These are phyloP conservation scores for Nomada fucata DNA, from an alignment of 2,888 invertebrate genomes.

Conservation along the genomic window DNA sequence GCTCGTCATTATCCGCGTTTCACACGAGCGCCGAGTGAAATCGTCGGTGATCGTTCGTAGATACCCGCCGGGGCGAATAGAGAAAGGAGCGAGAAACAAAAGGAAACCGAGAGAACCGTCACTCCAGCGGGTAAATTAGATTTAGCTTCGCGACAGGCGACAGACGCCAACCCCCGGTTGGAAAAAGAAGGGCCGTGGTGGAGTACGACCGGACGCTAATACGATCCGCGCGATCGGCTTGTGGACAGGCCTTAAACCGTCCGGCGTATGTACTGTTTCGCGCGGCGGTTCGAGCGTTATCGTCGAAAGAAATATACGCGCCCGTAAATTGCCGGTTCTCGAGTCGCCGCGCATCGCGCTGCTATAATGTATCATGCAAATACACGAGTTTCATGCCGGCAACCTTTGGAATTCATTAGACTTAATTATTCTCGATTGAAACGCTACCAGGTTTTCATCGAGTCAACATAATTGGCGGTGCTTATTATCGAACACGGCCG, in stretches of 20 bases:
- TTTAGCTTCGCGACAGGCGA: no score
- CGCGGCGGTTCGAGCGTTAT: slow-evolving; percentile 79
- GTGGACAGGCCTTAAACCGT: slow-evolving; percentile 66
- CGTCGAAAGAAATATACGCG: slow-evolving; percentile 79
- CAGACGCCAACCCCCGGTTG: no score
- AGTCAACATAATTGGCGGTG: slow-evolving; percentile 4
- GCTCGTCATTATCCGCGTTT: slow-evolving; percentile 79
- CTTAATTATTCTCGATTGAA: slow-evolving; percentile 51
- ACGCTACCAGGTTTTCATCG: slow-evolving; percentile 33
- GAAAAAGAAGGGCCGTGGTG: no score
- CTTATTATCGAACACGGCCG: no score
- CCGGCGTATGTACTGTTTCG: slow-evolving; percentile 82
- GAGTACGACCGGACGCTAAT: neutral
- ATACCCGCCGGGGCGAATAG: slow-evolving; percentile 46
- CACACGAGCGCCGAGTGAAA: slow-evolving; percentile 80
- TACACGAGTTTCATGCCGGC: slow-evolving; percentile 35
- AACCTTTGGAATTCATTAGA: slow-evolving; percentile 52
- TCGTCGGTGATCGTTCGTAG: slow-evolving; percentile 71
- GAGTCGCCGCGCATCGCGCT: slow-evolving; percentile 46
- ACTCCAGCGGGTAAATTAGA: neutral
- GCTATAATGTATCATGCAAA: slow-evolving; percentile 53
- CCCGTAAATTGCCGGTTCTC: slow-evolving; percentile 77
- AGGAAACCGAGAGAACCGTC: neutral
- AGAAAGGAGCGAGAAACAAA: slow-evolving; percentile 31
- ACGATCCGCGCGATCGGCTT: neutral